These are phyloP conservation scores for Sebastes alutus DNA, from an alignment of 2,797 vertebrate genomes.

Conservation along the genomic window DNA sequence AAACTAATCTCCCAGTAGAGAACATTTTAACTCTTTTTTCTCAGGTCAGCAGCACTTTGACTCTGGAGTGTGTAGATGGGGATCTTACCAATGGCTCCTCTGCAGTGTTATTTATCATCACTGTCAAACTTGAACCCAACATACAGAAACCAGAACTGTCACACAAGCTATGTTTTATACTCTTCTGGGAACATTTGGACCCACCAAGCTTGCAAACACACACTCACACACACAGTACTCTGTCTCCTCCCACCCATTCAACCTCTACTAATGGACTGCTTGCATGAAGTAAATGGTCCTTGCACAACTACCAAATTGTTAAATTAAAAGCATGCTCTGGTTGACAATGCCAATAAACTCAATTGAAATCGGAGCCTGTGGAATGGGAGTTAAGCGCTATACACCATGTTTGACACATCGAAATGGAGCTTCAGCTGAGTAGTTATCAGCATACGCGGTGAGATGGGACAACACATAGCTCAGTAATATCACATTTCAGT, in stretches of 20 bases:
- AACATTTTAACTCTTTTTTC: neutral
- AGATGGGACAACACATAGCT: neutral
- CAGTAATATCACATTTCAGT: neutral
- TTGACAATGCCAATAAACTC: neutral
- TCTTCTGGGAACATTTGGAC: neutral
- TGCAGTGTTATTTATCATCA: constrained; percentile 22
- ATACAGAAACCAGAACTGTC: constrained; percentile 18
- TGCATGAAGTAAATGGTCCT: constrained; percentile 18
- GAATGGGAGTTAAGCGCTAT: neutral
- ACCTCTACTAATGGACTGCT: constrained; percentile 4
- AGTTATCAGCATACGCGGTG: neutral
- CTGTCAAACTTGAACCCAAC: constrained; percentile 1
- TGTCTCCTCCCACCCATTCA: neutral
- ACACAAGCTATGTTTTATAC: neutral
- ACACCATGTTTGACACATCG: neutral
- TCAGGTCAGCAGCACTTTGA: neutral
- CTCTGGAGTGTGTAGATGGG: neutral
- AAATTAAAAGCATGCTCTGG: constrained; percentile 5
- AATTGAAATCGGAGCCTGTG: constrained; percentile 7
- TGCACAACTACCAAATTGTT: neutral
- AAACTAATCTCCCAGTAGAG: neutral
- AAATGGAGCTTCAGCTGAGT: neutral
- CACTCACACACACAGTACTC: neutral
- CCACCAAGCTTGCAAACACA: neutral
- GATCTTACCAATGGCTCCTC: neutral